Percentiles rank a stretch among this genome's conserved stretches.
Conservation (phyloP, 2,113 vertebrate genomes). For the Tachysurus vachellii region DNA sequence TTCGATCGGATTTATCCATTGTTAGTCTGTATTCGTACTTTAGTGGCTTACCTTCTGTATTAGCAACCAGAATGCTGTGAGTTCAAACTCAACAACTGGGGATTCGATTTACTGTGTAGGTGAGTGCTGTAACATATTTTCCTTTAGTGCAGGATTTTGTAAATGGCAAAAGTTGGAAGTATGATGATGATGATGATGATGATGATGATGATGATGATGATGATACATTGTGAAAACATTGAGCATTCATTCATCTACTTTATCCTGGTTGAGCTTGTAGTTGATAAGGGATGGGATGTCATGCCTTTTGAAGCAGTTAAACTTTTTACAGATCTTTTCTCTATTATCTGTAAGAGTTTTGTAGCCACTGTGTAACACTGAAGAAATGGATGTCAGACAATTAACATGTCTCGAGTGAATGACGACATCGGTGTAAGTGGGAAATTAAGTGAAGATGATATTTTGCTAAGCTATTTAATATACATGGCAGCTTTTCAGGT, state of each 20-base stretch:
- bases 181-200: background rate
- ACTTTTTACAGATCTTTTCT: background rate
- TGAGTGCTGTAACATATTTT: background rate
- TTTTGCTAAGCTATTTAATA: slow-evolving; percentile 12
- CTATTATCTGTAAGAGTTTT: background rate
- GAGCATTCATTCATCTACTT: background rate
- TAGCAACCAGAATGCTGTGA: background rate
- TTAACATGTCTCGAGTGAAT: background rate
- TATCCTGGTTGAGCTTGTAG: background rate
- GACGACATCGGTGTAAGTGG: background rate
- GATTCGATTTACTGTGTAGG: background rate
- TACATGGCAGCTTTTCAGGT: slow-evolving; percentile 21
- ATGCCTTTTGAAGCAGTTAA: background rate
- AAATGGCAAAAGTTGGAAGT: background rate
- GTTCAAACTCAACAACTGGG: background rate
- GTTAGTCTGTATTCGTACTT: background rate
- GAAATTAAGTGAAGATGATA: background rate
- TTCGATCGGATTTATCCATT: background rate
- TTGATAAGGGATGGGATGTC: background rate
- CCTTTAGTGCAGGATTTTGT: background rate
- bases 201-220: background rate
- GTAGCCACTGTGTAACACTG: background rate
- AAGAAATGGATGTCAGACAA: background rate
- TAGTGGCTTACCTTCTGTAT: background rate
- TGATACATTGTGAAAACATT: background rate